A percentile compares a stretch with the other conserved stretches of the same genome.
phyloP scores from a whole-genome alignment of 2,113 vertebrate genomes.

The Hypanus sabinus region DNA sequence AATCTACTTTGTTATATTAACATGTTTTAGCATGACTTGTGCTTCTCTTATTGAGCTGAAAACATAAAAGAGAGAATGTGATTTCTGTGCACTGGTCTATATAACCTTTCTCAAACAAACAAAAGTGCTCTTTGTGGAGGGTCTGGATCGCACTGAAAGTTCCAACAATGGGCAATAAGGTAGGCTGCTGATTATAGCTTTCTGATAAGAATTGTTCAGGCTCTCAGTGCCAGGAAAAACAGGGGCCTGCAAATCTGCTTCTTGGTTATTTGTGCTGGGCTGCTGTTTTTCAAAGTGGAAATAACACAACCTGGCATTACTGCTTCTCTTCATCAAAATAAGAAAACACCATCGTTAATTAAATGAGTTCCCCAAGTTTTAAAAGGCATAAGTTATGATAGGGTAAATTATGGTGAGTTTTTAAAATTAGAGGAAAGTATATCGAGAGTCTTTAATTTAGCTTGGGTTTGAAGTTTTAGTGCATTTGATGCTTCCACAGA shows the following conservation, averaged over 20 bases:
- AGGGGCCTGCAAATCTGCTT: background rate
- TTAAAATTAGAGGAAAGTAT: background rate
- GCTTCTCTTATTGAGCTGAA: slow-evolving; percentile 18
- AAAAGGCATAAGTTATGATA: background rate
- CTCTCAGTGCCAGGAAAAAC: background rate
- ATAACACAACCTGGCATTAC: background rate
- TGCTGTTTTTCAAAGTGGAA: background rate
- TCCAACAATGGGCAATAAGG: background rate
- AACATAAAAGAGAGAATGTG: slow-evolving; percentile 2
- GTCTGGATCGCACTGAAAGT: background rate
- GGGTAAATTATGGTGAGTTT: background rate
- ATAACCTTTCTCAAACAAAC: background rate
- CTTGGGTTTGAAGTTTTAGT: slow-evolving; percentile 8
- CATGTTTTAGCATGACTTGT: slow-evolving; percentile 22
- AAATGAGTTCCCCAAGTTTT: background rate
- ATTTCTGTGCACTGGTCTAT: background rate
- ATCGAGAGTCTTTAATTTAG: background rate
- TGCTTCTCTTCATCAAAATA: slow-evolving; percentile 18
- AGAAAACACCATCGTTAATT: background rate
- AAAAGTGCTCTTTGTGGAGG: background rate
- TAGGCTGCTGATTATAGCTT: background rate
- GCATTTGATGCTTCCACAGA: background rate
- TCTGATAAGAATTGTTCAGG: slow-evolving; percentile 27
- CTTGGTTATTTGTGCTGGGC: background rate
- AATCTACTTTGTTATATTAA: slow-evolving; percentile 31